Conservation (phyloP, 2,797 vertebrate genomes). For the Nannoperca australis region DNA sequence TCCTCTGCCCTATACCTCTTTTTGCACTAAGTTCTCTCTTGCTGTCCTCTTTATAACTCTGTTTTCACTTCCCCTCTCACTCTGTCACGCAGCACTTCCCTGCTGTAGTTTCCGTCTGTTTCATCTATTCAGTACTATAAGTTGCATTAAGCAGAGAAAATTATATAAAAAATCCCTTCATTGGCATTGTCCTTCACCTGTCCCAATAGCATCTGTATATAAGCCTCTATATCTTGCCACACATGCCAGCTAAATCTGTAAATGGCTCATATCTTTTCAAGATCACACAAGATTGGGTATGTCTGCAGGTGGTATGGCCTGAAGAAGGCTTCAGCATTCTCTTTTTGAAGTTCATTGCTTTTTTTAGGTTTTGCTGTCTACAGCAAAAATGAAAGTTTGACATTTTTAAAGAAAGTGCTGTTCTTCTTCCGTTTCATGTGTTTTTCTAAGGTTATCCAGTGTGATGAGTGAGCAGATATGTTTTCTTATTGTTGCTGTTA, state of each 20-base stretch:
- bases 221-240: conserved; percentile 26
- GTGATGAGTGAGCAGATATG: conserved; percentile 1
- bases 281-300: conserved; percentile 6
- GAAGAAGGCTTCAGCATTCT: neutral
- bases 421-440: conserved; percentile 3
- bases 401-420: conserved; percentile 16
- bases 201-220: conserved; percentile 29
- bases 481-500: neutral
- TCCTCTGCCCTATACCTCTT: neutral
- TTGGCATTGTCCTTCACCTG: conserved; percentile 39
- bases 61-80: neutral
- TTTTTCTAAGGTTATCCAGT: neutral
- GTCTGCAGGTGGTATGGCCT: conserved; percentile 35
- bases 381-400: conserved; percentile 37
- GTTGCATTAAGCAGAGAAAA: conserved; percentile 29
- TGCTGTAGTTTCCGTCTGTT: neutral
- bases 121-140: conserved; percentile 16
- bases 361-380: conserved; percentile 36
- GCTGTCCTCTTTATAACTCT: neutral
- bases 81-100: neutral
- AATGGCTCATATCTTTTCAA: conserved; percentile 33
- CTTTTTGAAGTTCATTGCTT: conserved; percentile 35
- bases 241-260: conserved; percentile 17
- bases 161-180: conserved; percentile 30
- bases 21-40: neutral